A percentile compares a stretch with the other conserved stretches of the same genome.
phyloP scores from a whole-genome alignment of 2,797 vertebrate genomes.

The Amblyraja radiata region DNA sequence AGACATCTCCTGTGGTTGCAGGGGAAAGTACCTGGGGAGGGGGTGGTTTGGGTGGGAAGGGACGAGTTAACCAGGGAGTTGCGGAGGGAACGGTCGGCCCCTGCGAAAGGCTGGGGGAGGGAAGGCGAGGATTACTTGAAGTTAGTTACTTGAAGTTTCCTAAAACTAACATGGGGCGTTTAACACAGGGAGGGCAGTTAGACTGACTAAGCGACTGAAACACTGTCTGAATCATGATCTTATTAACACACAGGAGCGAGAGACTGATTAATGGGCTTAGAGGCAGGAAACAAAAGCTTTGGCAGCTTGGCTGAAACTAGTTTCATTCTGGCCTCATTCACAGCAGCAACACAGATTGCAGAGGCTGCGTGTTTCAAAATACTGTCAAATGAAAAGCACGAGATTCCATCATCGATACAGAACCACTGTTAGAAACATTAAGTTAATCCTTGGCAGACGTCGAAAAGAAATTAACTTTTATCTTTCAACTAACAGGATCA shows the following conservation, averaged over 20 bases:
- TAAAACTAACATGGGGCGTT: neutral
- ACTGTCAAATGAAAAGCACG: neutral
- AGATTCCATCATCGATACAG: neutral
- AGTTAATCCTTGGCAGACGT: neutral
- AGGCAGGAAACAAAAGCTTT: neutral
- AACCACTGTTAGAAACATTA: neutral
- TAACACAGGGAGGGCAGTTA: neutral
- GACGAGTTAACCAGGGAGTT: no score
- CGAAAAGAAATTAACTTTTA: neutral
- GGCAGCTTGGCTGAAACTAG: neutral
- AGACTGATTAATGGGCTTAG: neutral
- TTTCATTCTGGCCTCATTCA: neutral
- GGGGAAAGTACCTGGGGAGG: no score
- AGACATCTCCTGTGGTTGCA: no score
- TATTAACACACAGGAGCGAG: conserved; percentile 1
- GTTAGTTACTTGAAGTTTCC: neutral
- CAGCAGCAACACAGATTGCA: no score
- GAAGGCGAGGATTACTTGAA: no score
- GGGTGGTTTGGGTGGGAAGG: no score
- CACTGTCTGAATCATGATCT: neutral
- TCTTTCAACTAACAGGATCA: neutral
- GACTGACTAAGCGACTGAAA: neutral
- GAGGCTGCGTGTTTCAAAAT: neutral
- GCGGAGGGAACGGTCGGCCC: no score
- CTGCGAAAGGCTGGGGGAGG: no score